Conservation (phyloP, 2,113 vertebrate species). For the Chaetura pelagica region DNA sequence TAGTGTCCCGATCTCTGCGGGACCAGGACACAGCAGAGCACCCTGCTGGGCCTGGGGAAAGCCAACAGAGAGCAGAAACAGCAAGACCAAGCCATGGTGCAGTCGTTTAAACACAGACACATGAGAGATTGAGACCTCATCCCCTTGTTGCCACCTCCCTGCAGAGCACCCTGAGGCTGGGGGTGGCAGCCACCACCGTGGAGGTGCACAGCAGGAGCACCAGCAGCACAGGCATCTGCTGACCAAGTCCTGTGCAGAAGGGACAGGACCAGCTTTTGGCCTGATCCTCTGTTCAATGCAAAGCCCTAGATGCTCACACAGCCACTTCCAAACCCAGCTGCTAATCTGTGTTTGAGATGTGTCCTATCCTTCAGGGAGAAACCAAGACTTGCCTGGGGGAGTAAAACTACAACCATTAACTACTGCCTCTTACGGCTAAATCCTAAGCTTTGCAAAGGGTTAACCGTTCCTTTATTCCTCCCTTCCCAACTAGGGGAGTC, state of each 20-base stretch:
- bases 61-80: not conserved
- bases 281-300: rapidly evolving
- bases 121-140: not conserved
- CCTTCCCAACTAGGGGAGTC: not conserved
- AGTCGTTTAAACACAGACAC: not conserved
- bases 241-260: not conserved
- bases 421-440: not conserved
- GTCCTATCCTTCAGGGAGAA: not conserved
- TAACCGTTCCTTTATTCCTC: not conserved
- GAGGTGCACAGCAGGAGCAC: not conserved
- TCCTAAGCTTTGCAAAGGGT: not conserved
- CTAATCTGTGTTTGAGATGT: not conserved
- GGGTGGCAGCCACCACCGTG: not conserved
- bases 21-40: not conserved
- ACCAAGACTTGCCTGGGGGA: not conserved
- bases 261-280: not conserved
- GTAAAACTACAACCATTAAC: not conserved
- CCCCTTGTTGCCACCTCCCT: not conserved
- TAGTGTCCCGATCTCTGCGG: rapidly evolving
- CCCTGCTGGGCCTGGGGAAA: not conserved
- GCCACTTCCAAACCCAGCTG: not conserved
- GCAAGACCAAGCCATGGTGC: not conserved
- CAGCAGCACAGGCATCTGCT: not conserved
- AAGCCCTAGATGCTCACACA: not conserved
- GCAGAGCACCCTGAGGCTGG: not conserved